These are phyloP conservation scores for Lepilemur septentrionalis DNA, from an alignment of 2,797 vertebrate species.

Conservation along the genomic window DNA sequence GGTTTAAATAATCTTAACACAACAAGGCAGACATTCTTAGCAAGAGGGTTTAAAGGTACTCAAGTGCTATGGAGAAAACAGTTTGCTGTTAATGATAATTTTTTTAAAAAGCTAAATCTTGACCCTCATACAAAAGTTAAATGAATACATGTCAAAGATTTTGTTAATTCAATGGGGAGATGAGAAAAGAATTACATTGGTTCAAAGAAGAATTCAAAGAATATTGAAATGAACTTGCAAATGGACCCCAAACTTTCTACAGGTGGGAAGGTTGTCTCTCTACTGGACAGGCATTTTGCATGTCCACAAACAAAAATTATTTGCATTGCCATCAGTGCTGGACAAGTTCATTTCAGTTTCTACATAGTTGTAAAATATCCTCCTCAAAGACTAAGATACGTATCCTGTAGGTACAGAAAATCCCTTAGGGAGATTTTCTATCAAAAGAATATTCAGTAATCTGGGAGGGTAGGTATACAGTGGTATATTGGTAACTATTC, in stretches of 20 bases:
- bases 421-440: background rate
- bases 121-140: background rate
- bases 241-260: background rate
- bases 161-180: background rate
- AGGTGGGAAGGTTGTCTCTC: background rate
- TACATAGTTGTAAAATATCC: background rate
- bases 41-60: background rate
- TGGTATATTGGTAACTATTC: background rate
- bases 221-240: background rate
- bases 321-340: background rate
- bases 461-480: background rate
- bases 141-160: background rate
- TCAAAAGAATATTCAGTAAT: background rate
- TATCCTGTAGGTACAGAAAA: background rate
- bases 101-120: background rate
- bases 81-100: background rate
- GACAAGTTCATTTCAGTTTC: background rate
- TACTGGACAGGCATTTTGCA: background rate
- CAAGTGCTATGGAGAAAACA: background rate
- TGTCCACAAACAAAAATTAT: background rate
- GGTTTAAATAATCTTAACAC: background rate
- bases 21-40: background rate
- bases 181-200: background rate
- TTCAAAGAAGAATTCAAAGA: background rate
- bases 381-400: background rate